Conservation (phyloP, 2,113 vertebrate species). For the Heterocephalus glaber region DNA sequence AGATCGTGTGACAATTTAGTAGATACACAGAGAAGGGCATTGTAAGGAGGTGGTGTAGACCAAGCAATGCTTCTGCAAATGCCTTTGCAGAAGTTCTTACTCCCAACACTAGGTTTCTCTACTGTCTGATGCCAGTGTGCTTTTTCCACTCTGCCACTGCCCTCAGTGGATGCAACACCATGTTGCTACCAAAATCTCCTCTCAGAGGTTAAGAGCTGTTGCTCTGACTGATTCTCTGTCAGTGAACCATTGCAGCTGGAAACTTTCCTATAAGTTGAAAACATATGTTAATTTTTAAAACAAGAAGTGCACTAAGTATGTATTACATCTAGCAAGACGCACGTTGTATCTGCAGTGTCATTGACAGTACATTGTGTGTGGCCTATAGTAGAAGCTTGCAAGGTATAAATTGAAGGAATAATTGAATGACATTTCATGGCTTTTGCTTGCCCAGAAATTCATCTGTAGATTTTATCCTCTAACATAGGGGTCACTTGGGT, state of each 20-base stretch:
- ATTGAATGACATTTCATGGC: background rate
- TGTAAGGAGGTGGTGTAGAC: background rate
- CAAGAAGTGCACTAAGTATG: background rate
- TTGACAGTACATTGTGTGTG: background rate
- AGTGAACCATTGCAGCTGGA: background rate
- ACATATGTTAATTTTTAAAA: background rate
- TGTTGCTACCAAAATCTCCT: background rate
- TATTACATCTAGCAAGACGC: background rate
- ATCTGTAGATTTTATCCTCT: background rate
- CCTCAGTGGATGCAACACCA: background rate
- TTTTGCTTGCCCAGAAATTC: slow-evolving; percentile 32
- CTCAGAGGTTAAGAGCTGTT: slow-evolving; percentile 15
- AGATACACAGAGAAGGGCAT: background rate
- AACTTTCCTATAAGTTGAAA: background rate
- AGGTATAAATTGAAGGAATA: background rate
- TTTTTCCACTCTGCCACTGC: background rate
- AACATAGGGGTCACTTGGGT: background rate
- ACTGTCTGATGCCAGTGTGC: background rate
- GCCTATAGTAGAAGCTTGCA: background rate
- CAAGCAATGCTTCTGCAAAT: background rate
- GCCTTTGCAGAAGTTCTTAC: background rate
- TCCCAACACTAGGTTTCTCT: background rate
- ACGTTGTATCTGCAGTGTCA: background rate
- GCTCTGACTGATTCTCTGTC: background rate
- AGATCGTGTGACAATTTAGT: background rate